phyloP scores from a whole-genome alignment of 2,888 invertebrate genomes.

The Amphipoea lucens region DNA sequence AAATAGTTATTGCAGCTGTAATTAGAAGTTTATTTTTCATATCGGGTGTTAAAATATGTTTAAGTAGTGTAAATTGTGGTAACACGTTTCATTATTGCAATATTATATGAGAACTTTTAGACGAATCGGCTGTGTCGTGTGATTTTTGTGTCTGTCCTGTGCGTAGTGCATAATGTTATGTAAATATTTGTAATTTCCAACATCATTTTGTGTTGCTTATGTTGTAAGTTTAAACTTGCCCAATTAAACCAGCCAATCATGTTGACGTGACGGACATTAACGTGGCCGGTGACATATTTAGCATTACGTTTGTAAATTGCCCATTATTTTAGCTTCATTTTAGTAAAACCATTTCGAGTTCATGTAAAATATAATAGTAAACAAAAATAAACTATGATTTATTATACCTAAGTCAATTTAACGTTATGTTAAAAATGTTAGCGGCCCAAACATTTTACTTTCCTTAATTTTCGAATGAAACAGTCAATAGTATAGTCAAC shows the following conservation, averaged over 20 bases:
- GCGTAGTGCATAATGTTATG: constrained; percentile 83
- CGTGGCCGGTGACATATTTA: constrained; percentile 51
- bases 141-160: constrained; percentile 85
- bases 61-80: constrained; percentile 89
- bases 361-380: constrained; percentile 50
- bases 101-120: constrained; percentile 82
- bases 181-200: constrained; percentile 78
- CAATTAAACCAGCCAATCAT: constrained; percentile 64
- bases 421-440: constrained; percentile 50
- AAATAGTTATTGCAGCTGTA: constrained; percentile 91
- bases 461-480: constrained; percentile 37
- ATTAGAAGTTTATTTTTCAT: constrained; percentile 91
- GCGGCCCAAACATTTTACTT: constrained; percentile 21
- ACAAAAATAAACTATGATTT: constrained; percentile 21
- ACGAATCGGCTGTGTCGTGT: constrained; percentile 90
- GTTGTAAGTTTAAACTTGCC: constrained; percentile 70
- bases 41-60: constrained; percentile 89
- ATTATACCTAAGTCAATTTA: background rate
- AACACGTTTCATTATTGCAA: constrained; percentile 87
- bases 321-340: constrained; percentile 25
- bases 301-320: constrained; percentile 40
- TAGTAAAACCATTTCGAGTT: constrained; percentile 28
- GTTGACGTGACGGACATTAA: constrained; percentile 51
- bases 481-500: constrained; percentile 45
- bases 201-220: constrained; percentile 57